Evolutionary conservation across 2,888 invertebrate genomes (phyloP).

Genomic region (Cryptocheilus praepositus): DNA sequence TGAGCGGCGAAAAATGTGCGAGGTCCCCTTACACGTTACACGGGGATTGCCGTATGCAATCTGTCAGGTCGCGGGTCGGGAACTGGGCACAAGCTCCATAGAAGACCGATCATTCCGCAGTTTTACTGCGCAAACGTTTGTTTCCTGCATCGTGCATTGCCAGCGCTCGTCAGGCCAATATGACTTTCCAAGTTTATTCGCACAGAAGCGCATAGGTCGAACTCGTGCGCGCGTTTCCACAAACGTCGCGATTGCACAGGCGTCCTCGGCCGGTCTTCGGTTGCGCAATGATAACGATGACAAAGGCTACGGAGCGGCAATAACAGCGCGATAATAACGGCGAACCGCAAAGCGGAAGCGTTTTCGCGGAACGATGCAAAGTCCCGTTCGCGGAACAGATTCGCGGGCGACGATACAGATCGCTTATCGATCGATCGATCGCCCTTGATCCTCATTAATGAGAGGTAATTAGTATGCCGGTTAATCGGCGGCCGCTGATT

Average conservation of each 20-base stretch:
- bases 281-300: conserved; percentile 66
- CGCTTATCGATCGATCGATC: background rate
- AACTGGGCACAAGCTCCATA: too few relatives aligned
- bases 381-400: background rate
- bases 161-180: too few relatives aligned
- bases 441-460: conserved; percentile 1
- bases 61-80: too few relatives aligned
- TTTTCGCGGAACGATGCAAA: conserved; percentile 10
- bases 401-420: background rate
- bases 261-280: conserved; percentile 55
- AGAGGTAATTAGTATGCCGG: too few relatives aligned
- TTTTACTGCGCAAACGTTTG: too few relatives aligned
- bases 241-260: conserved; percentile 36
- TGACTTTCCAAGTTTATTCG: too few relatives aligned
- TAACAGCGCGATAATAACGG: conserved; percentile 46
- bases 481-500: too few relatives aligned
- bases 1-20: too few relatives aligned
- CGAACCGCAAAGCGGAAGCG: conserved; percentile 8
- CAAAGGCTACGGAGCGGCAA: conserved; percentile 49
- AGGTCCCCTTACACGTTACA: too few relatives aligned
- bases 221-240: background rate
- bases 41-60: too few relatives aligned
- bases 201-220: background rate
- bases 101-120: too few relatives aligned
- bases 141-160: too few relatives aligned